These are phyloP conservation scores for Ceratitis capitata DNA, from an alignment of 1,140 invertebrate genomes.

Conservation along the genomic window DNA sequence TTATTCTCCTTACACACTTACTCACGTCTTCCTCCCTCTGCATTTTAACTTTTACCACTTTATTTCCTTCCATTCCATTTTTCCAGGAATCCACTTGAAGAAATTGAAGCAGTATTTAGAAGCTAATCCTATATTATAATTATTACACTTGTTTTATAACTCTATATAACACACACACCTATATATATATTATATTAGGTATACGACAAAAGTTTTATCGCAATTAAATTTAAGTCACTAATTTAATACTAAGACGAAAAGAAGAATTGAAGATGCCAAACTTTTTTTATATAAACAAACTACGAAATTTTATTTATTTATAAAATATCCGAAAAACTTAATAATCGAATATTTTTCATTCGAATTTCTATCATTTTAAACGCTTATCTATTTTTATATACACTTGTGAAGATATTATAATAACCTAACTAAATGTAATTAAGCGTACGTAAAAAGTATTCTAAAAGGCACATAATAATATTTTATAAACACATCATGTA, in stretches of 20 bases:
- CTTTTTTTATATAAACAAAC: slow-evolving; percentile 4
- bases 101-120: slow-evolving; percentile 66
- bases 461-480: neutral
- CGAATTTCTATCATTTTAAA: slow-evolving; percentile 27
- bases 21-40: slow-evolving; percentile 11
- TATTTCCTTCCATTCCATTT: slow-evolving; percentile 39
- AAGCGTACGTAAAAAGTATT: neutral
- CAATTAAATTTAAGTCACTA: slow-evolving; percentile 4
- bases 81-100: slow-evolving; percentile 64
- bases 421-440: slow-evolving; percentile 18
- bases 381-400: slow-evolving; percentile 27
- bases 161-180: neutral
- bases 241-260: neutral
- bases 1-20: slow-evolving; percentile 9
- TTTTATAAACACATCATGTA: neutral
- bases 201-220: slow-evolving; percentile 7
- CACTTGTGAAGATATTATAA: slow-evolving; percentile 20
- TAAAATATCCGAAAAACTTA: neutral
- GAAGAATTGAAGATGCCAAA: neutral
- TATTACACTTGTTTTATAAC: slow-evolving; percentile 13
- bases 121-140: slow-evolving; percentile 49
- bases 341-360: slow-evolving; percentile 16
- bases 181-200: too few relatives aligned
- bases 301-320: neutral
- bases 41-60: slow-evolving; percentile 32